Percentiles rank a stretch among this genome's conserved stretches.
These are phyloP conservation scores for Chiloscyllium plagiosum DNA, from an alignment of 2,113 vertebrate species.

Conservation along the genomic window DNA sequence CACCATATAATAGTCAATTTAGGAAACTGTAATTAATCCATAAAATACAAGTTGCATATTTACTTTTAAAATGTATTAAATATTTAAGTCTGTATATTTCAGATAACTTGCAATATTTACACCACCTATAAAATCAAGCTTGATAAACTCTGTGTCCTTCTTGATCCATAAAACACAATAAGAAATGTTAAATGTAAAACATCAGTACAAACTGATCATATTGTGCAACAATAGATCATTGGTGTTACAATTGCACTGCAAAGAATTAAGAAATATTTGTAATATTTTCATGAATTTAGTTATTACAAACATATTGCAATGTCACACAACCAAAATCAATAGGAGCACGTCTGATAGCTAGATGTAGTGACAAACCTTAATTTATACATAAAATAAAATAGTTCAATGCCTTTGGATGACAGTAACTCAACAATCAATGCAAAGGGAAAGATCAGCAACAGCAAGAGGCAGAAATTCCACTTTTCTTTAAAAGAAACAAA, in stretches of 20 bases:
- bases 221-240: not conserved
- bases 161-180: not conserved
- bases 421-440: not conserved
- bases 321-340: not conserved
- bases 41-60: not conserved
- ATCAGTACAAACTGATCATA: not conserved
- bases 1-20: not conserved
- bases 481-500: not conserved
- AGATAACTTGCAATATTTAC: not conserved
- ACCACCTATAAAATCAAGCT: not conserved
- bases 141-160: not conserved
- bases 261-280: not conserved
- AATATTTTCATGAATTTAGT: not conserved
- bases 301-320: not conserved
- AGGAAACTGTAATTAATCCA: not conserved
- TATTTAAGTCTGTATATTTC: not conserved
- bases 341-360: not conserved
- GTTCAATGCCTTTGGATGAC: not conserved
- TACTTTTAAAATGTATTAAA: slow-evolving; percentile 15
- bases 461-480: not conserved
- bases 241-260: not conserved
- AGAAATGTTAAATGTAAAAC: not conserved
- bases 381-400: not conserved
- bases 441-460: not conserved
- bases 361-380: not conserved